These are phyloP conservation scores for Zeuzera pyrina DNA, from an alignment of 2,888 invertebrate species.

Conservation along the genomic window DNA sequence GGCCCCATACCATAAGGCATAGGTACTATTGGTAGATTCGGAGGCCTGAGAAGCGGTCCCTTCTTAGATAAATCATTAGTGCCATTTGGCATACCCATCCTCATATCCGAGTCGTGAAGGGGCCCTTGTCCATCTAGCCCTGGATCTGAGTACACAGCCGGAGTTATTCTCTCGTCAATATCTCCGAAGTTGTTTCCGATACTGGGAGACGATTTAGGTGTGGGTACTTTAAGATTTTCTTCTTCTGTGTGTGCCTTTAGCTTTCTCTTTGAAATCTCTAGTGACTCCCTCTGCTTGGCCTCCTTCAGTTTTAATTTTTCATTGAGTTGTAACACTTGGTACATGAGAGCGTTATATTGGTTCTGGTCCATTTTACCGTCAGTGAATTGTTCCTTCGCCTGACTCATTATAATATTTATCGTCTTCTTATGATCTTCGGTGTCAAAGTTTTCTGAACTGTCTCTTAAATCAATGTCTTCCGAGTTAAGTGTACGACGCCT, in stretches of 20 bases:
- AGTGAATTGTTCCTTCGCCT: slow-evolving; percentile 85
- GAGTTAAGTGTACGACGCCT: slow-evolving; percentile 62
- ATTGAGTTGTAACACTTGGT: slow-evolving; percentile 83
- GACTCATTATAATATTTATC: slow-evolving; percentile 84
- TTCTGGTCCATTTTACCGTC: slow-evolving; percentile 82
- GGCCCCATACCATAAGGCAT: slow-evolving; percentile 20
- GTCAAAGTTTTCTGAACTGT: slow-evolving; percentile 63
- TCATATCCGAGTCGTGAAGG: slow-evolving; percentile 55
- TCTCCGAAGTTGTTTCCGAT: slow-evolving; percentile 57
- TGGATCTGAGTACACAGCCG: slow-evolving; percentile 38
- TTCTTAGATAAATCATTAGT: slow-evolving; percentile 23
- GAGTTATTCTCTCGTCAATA: slow-evolving; percentile 64
- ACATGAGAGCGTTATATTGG: slow-evolving; percentile 83
- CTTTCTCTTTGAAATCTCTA: slow-evolving; percentile 68
- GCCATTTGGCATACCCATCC: slow-evolving; percentile 30
- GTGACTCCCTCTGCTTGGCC: slow-evolving; percentile 79
- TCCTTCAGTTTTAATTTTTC: slow-evolving; percentile 84
- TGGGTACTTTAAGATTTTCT: slow-evolving; percentile 57
- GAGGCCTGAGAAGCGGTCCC: slow-evolving; percentile 28
- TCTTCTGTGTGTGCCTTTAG: slow-evolving; percentile 49
- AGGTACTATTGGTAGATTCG: slow-evolving; percentile 43
- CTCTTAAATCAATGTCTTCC: slow-evolving; percentile 69
- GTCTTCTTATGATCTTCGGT: slow-evolving; percentile 75
- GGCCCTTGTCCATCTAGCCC: slow-evolving; percentile 40
- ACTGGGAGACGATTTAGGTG: slow-evolving; percentile 54